These are phyloP conservation scores for Dipodomys merriami DNA, from an alignment of 2,113 vertebrate genomes.

Conservation along the genomic window DNA sequence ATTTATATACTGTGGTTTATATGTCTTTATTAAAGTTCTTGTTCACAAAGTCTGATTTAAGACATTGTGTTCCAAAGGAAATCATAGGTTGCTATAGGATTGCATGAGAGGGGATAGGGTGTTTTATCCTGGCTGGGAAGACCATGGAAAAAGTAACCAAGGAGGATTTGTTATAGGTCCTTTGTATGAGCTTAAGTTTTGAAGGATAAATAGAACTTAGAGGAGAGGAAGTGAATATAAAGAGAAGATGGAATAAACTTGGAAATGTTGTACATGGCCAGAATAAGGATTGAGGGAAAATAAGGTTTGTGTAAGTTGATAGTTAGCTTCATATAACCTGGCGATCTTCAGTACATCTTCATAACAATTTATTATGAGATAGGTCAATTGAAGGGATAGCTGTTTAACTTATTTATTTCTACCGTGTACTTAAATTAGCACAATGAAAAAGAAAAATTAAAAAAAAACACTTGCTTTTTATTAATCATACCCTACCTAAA, in stretches of 20 bases:
- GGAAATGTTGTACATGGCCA: not conserved
- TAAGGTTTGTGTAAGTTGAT: not conserved
- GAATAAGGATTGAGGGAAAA: constrained; percentile 16
- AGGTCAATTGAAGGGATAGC: not conserved
- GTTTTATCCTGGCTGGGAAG: not conserved
- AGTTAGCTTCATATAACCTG: not conserved
- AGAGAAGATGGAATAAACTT: too few relatives aligned
- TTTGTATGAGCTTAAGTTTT: not conserved
- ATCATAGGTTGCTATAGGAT: not conserved
- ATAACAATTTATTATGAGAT: not conserved
- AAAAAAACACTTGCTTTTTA: not conserved
- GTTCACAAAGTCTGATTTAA: not conserved
- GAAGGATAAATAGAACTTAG: not conserved
- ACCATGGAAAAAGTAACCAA: not conserved
- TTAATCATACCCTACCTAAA: not conserved
- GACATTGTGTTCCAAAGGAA: not conserved
- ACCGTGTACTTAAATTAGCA: not conserved
- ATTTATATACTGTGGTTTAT: not conserved
- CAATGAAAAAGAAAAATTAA: not conserved
- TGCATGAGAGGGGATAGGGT: not conserved
- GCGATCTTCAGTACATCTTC: not conserved
- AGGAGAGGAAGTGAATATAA: not conserved
- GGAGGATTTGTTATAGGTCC: not conserved
- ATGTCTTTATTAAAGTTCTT: not conserved
- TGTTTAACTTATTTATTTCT: constrained; percentile 2